These are phyloP conservation scores for Lagenorhynchus albirostris DNA, from an alignment of 2,113 vertebrate genomes.

Conservation along the genomic window DNA sequence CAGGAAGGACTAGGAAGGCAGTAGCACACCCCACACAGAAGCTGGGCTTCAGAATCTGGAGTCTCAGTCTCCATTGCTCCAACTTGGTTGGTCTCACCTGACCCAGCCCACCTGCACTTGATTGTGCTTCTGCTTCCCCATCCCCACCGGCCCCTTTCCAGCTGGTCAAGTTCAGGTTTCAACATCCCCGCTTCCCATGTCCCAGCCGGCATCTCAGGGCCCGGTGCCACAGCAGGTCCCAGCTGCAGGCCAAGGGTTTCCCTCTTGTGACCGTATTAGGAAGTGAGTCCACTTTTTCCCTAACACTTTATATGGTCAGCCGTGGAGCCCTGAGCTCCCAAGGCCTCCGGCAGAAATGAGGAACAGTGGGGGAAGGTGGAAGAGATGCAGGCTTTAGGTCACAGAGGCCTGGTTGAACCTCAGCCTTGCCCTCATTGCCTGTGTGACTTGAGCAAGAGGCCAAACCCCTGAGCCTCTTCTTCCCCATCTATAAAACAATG, in stretches of 20 bases:
- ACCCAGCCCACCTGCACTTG: neutral
- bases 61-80: neutral
- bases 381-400: neutral
- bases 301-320: constrained; percentile 77
- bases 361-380: neutral
- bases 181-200: neutral
- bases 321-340: neutral
- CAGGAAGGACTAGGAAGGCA: neutral
- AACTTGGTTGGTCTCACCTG: rapidly evolving
- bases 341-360: neutral
- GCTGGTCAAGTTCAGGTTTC: neutral
- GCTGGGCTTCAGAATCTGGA: neutral
- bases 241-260: constrained; percentile 67
- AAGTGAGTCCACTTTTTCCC: constrained; percentile 55
- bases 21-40: rapidly evolving
- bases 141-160: neutral
- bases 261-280: constrained; percentile 85
- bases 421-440: neutral
- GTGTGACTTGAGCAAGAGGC: rapidly evolving
- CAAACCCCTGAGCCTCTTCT: neutral
- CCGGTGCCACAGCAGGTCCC: constrained; percentile 46
- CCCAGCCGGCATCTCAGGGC: neutral
- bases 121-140: neutral
- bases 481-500: neutral
- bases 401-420: neutral